Conservation (phyloP, 2,797 vertebrate species). For the Podargus strigoides region DNA sequence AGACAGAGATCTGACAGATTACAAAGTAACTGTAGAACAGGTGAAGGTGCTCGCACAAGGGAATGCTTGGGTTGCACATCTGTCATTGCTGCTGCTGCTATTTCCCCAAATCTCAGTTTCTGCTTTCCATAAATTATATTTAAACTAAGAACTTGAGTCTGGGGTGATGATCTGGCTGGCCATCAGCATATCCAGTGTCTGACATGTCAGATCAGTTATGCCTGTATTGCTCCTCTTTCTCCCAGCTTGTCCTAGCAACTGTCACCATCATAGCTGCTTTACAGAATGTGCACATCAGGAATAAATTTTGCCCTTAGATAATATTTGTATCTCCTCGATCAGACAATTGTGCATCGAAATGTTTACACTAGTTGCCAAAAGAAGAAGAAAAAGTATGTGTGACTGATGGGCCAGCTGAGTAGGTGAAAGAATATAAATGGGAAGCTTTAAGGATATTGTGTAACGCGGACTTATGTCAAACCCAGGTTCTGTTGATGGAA, state of each 20-base stretch:
- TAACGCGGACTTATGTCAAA: neutral
- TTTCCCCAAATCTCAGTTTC: neutral
- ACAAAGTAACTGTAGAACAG: neutral
- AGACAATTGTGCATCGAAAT: neutral
- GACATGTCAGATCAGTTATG: neutral
- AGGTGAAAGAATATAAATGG: neutral
- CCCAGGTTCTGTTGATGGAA: neutral
- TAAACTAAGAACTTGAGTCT: neutral
- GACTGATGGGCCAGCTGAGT: neutral
- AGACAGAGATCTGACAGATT: neutral
- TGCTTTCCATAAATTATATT: neutral
- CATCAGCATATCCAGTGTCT: neutral
- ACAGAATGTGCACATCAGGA: neutral
- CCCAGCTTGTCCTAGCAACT: neutral
- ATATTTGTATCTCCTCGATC: neutral
- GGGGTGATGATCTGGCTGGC: neutral
- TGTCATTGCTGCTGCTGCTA: neutral
- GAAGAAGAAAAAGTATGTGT: neutral
- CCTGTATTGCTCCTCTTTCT: neutral
- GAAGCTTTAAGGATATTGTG: neutral
- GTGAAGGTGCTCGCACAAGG: neutral
- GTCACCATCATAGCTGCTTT: neutral
- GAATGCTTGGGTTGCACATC: neutral
- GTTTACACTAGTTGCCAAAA: neutral
- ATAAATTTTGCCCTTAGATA: neutral